phyloP scores from a whole-genome alignment of 2,888 invertebrate genomes.

The Netelia melanura region DNA sequence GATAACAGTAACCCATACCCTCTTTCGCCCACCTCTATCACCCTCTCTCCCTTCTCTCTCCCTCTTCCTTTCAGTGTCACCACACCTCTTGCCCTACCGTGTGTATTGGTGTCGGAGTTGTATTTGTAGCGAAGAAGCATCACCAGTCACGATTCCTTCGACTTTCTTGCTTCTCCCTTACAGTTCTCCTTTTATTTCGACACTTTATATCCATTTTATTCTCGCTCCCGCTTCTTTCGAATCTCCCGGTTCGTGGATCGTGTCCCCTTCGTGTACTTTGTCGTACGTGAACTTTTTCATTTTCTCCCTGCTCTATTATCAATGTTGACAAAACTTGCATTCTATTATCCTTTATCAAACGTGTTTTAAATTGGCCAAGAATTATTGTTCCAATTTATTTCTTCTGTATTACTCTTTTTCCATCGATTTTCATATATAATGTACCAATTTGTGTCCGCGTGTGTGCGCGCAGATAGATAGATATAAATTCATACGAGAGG shows the following conservation, averaged over 20 bases:
- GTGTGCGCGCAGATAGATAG: not conserved
- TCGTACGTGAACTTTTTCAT: not conserved
- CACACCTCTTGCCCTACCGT: constrained; percentile 31
- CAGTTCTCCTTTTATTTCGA: not conserved
- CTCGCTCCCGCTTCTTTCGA: constrained; percentile 9
- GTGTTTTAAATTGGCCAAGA: not conserved
- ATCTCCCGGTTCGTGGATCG: constrained; percentile 2
- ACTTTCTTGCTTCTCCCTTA: not conserved
- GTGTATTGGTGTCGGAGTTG: constrained; percentile 6
- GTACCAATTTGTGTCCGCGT: not conserved
- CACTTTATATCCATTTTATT: constrained; percentile 2
- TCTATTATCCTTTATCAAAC: not conserved
- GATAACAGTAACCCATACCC: constrained; percentile 45
- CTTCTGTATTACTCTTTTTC: constrained; percentile 19
- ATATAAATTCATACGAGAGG: constrained; percentile 9
- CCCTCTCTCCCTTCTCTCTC: not conserved
- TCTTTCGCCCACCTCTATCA: not conserved
- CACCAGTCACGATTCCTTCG: constrained; percentile 2
- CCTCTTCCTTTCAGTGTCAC: constrained; percentile 2
- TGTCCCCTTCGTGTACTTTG: not conserved
- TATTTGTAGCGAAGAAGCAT: constrained; percentile 24
- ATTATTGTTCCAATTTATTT: constrained; percentile 23
- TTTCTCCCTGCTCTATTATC: not conserved
- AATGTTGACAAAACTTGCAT: not conserved
- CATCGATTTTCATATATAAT: not conserved